Evolutionary conservation across 30 jellyfish, hydroid and myxozoan genomes (phyloP).

Genomic region (Phacellophora camtschatica): DNA sequence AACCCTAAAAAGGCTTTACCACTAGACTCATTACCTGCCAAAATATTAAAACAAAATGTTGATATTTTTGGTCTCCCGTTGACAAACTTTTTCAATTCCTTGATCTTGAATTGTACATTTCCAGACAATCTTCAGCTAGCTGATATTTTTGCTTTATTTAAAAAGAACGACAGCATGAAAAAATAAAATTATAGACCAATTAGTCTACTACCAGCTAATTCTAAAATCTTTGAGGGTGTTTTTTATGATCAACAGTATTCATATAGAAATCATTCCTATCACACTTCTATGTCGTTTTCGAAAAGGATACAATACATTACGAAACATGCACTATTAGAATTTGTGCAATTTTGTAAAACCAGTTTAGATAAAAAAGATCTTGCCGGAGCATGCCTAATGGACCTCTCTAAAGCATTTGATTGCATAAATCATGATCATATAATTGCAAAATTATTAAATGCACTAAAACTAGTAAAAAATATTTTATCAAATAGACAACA

Average conservation of each 20-base stretch:
- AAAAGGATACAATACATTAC: no score
- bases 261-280: background rate
- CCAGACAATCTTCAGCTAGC: background rate
- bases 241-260: background rate
- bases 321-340: background rate
- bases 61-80: background rate
- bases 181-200: no score
- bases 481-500: no score
- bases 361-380: background rate
- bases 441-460: background rate
- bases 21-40: no score
- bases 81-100: background rate
- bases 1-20: no score
- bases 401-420: no score
- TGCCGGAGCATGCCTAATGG: constrained; percentile 1
- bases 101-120: background rate
- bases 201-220: background rate
- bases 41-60: background rate
- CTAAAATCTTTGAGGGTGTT: constrained; percentile 10
- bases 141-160: background rate
- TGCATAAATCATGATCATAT: background rate
- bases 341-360: background rate
- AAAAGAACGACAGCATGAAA: no score
- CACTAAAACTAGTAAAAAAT: background rate
- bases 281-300: no score